phyloP scores from a whole-genome alignment of 2,888 invertebrate species.

The Aspidiotus destructor region DNA sequence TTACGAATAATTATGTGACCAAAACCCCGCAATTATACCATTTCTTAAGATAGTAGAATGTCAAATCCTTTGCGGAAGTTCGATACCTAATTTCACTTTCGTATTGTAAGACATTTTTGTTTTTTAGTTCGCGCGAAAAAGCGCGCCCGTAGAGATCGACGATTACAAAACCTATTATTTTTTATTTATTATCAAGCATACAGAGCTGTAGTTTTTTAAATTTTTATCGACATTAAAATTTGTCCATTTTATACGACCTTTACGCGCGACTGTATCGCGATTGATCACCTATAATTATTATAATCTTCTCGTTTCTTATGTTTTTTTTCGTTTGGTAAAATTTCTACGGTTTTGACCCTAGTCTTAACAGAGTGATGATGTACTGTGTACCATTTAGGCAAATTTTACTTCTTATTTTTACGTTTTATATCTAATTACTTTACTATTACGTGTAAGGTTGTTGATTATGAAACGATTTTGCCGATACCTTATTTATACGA shows the following conservation, averaged over 20 bases:
- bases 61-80: too few relatives aligned
- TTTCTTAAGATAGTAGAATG: too few relatives aligned
- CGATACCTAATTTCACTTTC: too few relatives aligned
- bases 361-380: conserved; percentile 26
- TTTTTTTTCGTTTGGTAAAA: conserved; percentile 3
- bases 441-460: too few relatives aligned
- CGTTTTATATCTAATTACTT: conserved; percentile 4
- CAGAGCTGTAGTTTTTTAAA: conserved; percentile 2
- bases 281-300: background rate
- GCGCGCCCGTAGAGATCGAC: too few relatives aligned
- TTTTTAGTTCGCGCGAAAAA: background rate
- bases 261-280: conserved; percentile 9
- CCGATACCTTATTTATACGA: too few relatives aligned
- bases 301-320: background rate
- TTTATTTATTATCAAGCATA: background rate
- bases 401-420: conserved; percentile 27
- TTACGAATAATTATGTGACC: conserved; percentile 4
- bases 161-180: too few relatives aligned
- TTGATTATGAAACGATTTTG: too few relatives aligned
- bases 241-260: conserved; percentile 7
- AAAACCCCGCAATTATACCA: too few relatives aligned
- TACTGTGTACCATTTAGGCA: conserved; percentile 28
- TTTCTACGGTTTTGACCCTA: conserved; percentile 28
- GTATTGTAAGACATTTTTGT: too few relatives aligned
- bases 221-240: conserved; percentile 10